Evolutionary conservation across 2,888 invertebrate genomes (phyloP).

Genomic region (Gandaritis pyraliata): DNA sequence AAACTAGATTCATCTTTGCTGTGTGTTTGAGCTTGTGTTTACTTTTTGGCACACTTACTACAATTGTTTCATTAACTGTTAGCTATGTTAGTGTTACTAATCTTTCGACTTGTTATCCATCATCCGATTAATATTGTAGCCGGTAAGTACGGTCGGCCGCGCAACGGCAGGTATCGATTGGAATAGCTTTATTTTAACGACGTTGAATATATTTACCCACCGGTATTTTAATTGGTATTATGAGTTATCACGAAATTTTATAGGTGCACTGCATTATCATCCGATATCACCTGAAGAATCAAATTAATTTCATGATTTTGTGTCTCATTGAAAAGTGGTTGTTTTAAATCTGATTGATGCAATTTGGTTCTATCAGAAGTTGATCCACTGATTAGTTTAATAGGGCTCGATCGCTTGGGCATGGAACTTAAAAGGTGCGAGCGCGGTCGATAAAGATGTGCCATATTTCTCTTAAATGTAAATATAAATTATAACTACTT

Average conservation of each 20-base stretch:
- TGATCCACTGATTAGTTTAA: slow-evolving; percentile 56
- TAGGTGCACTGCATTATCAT: slow-evolving; percentile 64
- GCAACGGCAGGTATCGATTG: slow-evolving; percentile 62
- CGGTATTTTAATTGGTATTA: slow-evolving; percentile 84
- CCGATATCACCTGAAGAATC: slow-evolving; percentile 45
- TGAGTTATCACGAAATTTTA: slow-evolving; percentile 67
- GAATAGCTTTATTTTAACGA: slow-evolving; percentile 63
- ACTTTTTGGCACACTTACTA: no score
- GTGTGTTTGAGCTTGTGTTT: no score
- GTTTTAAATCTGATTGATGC: slow-evolving; percentile 6
- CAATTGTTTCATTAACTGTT: no score
- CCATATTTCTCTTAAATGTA: slow-evolving; percentile 84
- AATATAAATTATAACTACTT: slow-evolving; percentile 79
- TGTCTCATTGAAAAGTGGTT: slow-evolving; percentile 17
- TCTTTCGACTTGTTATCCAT: slow-evolving; percentile 30
- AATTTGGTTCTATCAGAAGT: slow-evolving; percentile 33
- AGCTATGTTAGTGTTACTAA: slow-evolving; percentile 4
- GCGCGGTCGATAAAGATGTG: slow-evolving; percentile 81
- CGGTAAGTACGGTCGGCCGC: slow-evolving; percentile 66
- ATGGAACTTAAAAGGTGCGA: slow-evolving; percentile 51
- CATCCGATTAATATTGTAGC: slow-evolving; percentile 40
- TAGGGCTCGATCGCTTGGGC: slow-evolving; percentile 63
- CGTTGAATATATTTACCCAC: slow-evolving; percentile 81
- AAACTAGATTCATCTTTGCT: background rate
- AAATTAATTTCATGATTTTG: slow-evolving; percentile 23